Base-by-base conservation (phyloP, 1,140 invertebrate genomes). In the Tetragnatha versicolor region DNA sequence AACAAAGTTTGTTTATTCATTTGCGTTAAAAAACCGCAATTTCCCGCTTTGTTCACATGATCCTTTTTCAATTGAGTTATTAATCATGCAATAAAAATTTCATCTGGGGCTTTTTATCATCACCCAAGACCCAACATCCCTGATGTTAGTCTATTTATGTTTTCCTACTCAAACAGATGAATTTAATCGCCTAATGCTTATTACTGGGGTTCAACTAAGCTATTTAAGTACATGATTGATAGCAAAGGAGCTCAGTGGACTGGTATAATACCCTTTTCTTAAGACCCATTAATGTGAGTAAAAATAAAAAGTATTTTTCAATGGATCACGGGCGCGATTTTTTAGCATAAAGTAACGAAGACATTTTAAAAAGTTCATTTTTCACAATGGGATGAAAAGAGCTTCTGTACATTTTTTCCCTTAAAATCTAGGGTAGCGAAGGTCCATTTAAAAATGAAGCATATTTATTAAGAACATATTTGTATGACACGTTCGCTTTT, bases 141-240 rank as follows among this genome's bases (percentile, higher is more conserved):
- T 12, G 27, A 17, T 31, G 4, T 29, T 14, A 7, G 5, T 27
- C 29, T 70, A 39, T 65, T 12, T 33, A 49, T n/a, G 25, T 37
- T 14, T 49, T 39, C 17, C 31, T 33, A 55, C 68, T 55, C 51
- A 55, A 55, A 70, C 68, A 70, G 49, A 70, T 55, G 49, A 55
- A 70, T 70, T 70, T 70, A 70, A 70, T 70, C 33, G 33, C 20
- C 17, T 37, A 33, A 20, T 39, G 68, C 39, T 39, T 51, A 55
- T 55, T 55, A 55, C 51, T 70, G 31, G 45, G 39, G 47, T 55
- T 70, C 68, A 70, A 27, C 58, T 55, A 55, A 70, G 31, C 68
- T 55, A 53, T 51, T 55, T 70, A 70, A 53, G 33, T 55, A 55
- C 22, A 55, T 55, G 68, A 70, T 55, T 22, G 33, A 70, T 70